A percentile compares a stretch with the other conserved stretches of the same genome.
Evolutionary conservation across 2,113 vertebrate genomes (phyloP).

Genomic region (pig (Sus scrofa)): DNA sequence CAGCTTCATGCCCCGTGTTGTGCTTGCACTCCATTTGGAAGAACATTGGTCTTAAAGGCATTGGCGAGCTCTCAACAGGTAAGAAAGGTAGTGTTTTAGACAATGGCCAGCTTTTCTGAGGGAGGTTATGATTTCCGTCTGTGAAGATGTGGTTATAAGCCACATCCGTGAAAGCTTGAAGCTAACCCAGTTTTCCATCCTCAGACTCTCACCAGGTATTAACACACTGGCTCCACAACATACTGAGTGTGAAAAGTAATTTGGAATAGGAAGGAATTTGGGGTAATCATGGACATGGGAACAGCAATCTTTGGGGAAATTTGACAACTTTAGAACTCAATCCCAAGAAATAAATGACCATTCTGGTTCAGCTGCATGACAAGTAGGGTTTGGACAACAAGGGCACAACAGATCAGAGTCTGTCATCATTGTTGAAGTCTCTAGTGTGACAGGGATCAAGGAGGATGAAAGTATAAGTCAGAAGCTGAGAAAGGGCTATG

Average conservation of each 20-base stretch:
- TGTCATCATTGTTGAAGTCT: background rate
- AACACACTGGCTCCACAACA: background rate
- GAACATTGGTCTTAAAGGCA: background rate
- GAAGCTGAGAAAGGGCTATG: background rate
- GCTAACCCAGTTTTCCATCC: background rate
- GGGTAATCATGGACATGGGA: background rate
- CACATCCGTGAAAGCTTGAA: slow-evolving; percentile 15
- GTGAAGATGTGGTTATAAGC: background rate
- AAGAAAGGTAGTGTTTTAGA: background rate
- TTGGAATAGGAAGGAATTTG: background rate
- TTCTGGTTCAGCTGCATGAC: background rate
- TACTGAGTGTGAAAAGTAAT: background rate
- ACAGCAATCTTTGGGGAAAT: background rate
- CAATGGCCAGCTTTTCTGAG: background rate
- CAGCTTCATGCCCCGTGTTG: background rate
- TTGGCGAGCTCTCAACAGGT: background rate
- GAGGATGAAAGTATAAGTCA: background rate
- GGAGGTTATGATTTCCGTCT: background rate
- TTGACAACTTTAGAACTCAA: background rate
- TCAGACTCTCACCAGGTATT: background rate
- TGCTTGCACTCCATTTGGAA: background rate
- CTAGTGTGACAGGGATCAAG: background rate
- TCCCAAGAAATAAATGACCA: background rate
- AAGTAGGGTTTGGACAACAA: background rate
- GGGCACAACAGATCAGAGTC: background rate